These are phyloP conservation scores for Pseudoips prasinana DNA, from an alignment of 2,888 invertebrate species.

Conservation along the genomic window DNA sequence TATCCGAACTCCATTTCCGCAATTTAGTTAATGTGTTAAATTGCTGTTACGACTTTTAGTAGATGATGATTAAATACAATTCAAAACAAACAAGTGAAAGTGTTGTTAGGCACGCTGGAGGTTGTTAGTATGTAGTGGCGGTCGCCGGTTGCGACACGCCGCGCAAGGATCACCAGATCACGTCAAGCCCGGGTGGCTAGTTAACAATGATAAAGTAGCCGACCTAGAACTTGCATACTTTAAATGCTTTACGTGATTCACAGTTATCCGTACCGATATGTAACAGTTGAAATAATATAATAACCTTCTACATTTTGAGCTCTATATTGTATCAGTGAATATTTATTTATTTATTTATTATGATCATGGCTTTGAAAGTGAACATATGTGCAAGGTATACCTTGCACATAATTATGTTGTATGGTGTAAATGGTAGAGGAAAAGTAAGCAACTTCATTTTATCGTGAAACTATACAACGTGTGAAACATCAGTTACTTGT, in stretches of 20 bases:
- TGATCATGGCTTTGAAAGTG: no score
- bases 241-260: constrained; percentile 17
- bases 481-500: no score
- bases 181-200: constrained; percentile 36
- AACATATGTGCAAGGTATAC: no score
- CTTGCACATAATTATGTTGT: no score
- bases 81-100: constrained; percentile 34
- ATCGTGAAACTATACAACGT: no score
- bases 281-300: no score
- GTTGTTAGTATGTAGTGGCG: constrained; percentile 20
- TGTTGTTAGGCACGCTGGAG: constrained; percentile 13
- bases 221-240: constrained; percentile 43
- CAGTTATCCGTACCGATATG: no score
- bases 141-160: constrained; percentile 2
- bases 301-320: no score
- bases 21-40: constrained; percentile 16
- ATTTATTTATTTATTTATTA: no score
- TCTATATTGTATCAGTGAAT: no score
- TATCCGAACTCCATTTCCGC: constrained; percentile 27
- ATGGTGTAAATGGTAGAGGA: no score
- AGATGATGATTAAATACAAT: constrained; percentile 13
- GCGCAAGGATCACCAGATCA: constrained; percentile 34
- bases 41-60: constrained; percentile 11
- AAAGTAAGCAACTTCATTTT: no score
- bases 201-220: constrained; percentile 40